Evolutionary conservation across 2,888 invertebrate genomes (phyloP).

Genomic region (Spodoptera exigua): DNA sequence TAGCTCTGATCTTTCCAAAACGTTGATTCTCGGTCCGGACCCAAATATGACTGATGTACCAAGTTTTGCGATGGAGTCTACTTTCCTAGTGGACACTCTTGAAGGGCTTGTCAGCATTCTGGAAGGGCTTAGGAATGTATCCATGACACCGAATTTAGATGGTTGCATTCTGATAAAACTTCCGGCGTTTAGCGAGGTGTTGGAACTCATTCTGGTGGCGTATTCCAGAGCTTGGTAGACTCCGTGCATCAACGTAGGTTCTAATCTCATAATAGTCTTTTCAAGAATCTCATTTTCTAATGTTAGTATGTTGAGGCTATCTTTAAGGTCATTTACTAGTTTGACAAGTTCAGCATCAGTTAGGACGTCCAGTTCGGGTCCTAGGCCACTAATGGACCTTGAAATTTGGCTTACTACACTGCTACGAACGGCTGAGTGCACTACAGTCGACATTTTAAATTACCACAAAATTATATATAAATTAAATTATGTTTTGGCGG

Average conservation of each 20-base stretch:
- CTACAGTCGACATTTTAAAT: constrained; percentile 37
- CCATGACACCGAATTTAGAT: constrained; percentile 69
- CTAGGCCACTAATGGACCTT: constrained; percentile 68
- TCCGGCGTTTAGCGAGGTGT: constrained; percentile 65
- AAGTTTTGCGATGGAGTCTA: constrained; percentile 76
- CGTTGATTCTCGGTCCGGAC: constrained; percentile 81
- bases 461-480: constrained; percentile 12
- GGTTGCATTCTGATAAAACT: constrained; percentile 74
- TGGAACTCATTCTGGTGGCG: constrained; percentile 72
- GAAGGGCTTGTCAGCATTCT: constrained; percentile 64
- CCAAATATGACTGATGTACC: constrained; percentile 76
- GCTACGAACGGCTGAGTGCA: constrained; percentile 50
- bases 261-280: constrained; percentile 79
- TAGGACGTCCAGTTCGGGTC: constrained; percentile 68
- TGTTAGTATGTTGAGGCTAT: constrained; percentile 70
- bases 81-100: constrained; percentile 70
- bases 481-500: constrained; percentile 12
- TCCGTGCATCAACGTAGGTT: constrained; percentile 83
- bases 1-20: constrained; percentile 86
- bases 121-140: constrained; percentile 54
- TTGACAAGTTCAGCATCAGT: constrained; percentile 76
- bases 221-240: constrained; percentile 82
- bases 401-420: constrained; percentile 72
- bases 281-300: constrained; percentile 89
- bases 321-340: constrained; percentile 74